phyloP scores from a whole-genome alignment of 2,797 vertebrate species.

The Diceros bicornis region DNA sequence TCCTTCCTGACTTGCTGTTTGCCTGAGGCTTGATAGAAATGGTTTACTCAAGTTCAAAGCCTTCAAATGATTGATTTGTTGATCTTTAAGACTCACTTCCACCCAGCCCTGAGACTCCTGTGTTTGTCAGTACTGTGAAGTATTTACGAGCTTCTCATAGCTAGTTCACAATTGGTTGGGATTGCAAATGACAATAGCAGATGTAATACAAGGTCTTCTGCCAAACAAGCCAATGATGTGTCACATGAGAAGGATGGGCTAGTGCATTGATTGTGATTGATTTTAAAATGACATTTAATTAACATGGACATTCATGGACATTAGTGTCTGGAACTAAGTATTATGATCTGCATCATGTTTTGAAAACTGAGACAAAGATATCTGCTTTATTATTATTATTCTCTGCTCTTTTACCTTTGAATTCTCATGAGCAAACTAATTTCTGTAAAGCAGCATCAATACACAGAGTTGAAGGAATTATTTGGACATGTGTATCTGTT shows the following conservation, averaged over 20 bases:
- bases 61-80: conserved; percentile 16
- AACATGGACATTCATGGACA: neutral
- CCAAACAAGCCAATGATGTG: neutral
- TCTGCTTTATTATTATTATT: too few relatives aligned
- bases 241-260: neutral
- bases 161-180: neutral
- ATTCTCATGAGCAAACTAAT: neutral
- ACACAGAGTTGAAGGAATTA: neutral
- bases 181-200: conserved; percentile 59
- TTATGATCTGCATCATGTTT: neutral
- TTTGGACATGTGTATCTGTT: conserved; percentile 69
- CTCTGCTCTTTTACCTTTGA: conserved; percentile 21
- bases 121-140: conserved; percentile 18
- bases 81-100: neutral
- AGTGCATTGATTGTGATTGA: neutral
- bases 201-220: neutral
- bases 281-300: conserved; percentile 48
- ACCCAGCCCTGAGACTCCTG: neutral
- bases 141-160: neutral
- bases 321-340: neutral
- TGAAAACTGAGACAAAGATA: neutral
- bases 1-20: neutral
- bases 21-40: neutral
- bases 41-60: neutral
- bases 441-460: conserved; percentile 31